Conservation (phyloP, 1,140 invertebrate genomes). For the Rhyacophila brunnea region DNA sequence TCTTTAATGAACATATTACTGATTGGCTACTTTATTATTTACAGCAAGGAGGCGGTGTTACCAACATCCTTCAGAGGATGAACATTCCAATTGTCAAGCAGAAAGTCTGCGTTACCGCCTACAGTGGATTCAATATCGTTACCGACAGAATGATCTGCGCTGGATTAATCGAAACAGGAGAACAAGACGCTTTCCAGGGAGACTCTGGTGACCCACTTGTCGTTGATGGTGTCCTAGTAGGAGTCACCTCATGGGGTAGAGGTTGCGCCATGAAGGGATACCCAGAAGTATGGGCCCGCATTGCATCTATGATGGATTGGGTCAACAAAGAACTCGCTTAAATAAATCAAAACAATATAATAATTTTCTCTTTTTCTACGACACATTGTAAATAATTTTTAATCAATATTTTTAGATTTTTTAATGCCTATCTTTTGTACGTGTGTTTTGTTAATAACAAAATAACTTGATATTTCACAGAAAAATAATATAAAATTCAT, state of each 20-base stretch:
- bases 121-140: constrained; percentile 40
- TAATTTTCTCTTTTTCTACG: too few relatives aligned
- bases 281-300: constrained; percentile 57
- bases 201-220: constrained; percentile 51
- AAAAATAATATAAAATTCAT: too few relatives aligned
- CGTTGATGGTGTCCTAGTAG: constrained; percentile 36
- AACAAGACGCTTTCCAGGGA: constrained; percentile 42
- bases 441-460: too few relatives aligned
- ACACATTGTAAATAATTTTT: too few relatives aligned
- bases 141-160: constrained; percentile 70
- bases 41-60: not conserved
- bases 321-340: constrained; percentile 19
- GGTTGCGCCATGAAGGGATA: constrained; percentile 48
- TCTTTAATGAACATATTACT: too few relatives aligned
- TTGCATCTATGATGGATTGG: constrained; percentile 39
- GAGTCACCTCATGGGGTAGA: constrained; percentile 52
- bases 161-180: constrained; percentile 43
- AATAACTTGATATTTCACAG: too few relatives aligned
- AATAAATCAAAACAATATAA: too few relatives aligned
- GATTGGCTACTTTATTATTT: not conserved
- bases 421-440: too few relatives aligned
- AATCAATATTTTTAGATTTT: too few relatives aligned
- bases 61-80: constrained; percentile 24
- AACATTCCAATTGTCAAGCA: constrained; percentile 44
- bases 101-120: constrained; percentile 39